These are phyloP conservation scores for Rana temporaria DNA, from an alignment of 2,113 vertebrate species.

Conservation along the genomic window DNA sequence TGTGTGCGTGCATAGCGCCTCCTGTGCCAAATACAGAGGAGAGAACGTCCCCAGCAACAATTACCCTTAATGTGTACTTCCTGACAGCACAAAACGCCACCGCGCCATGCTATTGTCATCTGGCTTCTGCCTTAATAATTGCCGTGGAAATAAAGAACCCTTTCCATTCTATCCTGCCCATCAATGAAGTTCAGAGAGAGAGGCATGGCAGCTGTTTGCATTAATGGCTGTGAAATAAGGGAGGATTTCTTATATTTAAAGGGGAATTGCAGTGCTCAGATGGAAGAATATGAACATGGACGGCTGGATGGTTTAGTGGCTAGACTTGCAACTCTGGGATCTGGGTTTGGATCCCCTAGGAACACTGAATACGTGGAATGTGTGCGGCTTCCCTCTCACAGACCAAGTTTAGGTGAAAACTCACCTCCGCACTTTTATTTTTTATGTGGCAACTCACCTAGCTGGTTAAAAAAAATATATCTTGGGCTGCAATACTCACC, in stretches of 20 bases:
- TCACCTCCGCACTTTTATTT: too few relatives aligned
- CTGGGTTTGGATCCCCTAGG: too few relatives aligned
- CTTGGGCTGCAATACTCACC: too few relatives aligned
- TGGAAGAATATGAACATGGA: too few relatives aligned
- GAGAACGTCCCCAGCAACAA: conserved; percentile 28
- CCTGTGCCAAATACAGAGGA: conserved; percentile 22
- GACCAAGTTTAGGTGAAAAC: too few relatives aligned
- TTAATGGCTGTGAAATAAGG: background rate
- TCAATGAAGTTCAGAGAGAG: background rate
- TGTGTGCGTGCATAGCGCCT: conserved; percentile 16
- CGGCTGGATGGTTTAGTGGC: too few relatives aligned
- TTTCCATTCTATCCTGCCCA: background rate
- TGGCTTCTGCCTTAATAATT: conserved; percentile 20
- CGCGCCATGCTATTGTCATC: conserved; percentile 17
- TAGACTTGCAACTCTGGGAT: too few relatives aligned
- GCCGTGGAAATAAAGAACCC: background rate
- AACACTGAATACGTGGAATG: too few relatives aligned
- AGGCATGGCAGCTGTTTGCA: background rate
- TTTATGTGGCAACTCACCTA: too few relatives aligned
- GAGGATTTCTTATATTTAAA: background rate
- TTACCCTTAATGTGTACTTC: conserved; percentile 33
- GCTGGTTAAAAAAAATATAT: too few relatives aligned
- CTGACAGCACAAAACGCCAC: conserved; percentile 27
- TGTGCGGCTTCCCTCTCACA: too few relatives aligned
- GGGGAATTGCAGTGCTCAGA: too few relatives aligned